phyloP scores from a whole-genome alignment of 2,797 vertebrate species.

The Ibycter americanus region DNA sequence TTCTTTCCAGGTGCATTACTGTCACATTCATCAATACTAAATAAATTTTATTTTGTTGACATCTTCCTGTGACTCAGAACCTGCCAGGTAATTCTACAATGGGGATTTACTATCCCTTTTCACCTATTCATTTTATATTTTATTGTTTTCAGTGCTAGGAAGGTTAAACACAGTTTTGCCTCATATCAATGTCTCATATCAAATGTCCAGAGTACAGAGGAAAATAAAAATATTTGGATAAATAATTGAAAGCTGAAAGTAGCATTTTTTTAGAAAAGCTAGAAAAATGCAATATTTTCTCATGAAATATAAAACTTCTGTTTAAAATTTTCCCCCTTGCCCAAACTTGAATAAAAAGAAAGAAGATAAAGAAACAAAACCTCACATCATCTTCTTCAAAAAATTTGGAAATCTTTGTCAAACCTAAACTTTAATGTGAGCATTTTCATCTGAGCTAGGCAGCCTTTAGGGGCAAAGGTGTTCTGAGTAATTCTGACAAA shows the following conservation, averaged over 20 bases:
- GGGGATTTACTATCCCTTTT: background rate
- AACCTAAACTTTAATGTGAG: background rate
- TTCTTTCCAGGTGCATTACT: background rate
- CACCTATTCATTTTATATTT: background rate
- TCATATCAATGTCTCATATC: background rate
- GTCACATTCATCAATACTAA: slow-evolving; percentile 43
- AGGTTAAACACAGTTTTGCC: background rate
- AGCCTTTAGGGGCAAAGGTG: background rate
- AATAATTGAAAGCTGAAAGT: background rate
- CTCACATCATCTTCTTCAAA: background rate
- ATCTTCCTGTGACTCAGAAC: background rate
- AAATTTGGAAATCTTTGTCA: background rate
- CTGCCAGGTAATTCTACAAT: background rate
- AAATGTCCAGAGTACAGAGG: background rate
- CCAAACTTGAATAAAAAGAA: background rate
- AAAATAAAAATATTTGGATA: background rate
- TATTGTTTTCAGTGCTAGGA: background rate
- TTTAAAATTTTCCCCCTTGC: background rate
- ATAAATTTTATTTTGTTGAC: slow-evolving; percentile 13
- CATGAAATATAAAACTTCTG: background rate
- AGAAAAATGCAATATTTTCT: background rate
- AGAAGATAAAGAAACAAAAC: background rate
- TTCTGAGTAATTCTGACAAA: background rate
- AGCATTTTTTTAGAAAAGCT: background rate
- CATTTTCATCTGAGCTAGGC: background rate